Conservation (phyloP, 2,113 vertebrate genomes). For the Oreochromis niloticus region DNA sequence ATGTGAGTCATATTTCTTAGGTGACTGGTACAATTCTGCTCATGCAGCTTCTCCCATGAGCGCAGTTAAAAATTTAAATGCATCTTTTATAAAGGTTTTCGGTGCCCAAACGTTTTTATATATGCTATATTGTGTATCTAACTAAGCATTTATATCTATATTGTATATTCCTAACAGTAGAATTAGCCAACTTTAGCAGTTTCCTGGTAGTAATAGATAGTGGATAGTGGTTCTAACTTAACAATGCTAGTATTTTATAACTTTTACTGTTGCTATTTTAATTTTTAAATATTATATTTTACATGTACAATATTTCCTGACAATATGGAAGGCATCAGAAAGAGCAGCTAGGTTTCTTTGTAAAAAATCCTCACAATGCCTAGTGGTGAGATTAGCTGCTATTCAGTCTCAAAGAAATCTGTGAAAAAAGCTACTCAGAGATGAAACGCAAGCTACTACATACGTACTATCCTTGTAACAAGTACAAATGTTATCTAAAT, state of each 20-base stretch:
- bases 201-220: neutral
- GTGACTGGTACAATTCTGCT: neutral
- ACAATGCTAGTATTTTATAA: neutral
- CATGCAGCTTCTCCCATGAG: neutral
- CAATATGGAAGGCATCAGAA: accelerated
- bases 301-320: neutral
- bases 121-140: neutral
- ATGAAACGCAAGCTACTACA: neutral
- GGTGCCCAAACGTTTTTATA: neutral
- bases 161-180: neutral
- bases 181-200: neutral
- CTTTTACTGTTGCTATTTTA: neutral
- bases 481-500: neutral
- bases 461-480: neutral
- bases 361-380: neutral
- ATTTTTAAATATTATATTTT: neutral
- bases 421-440: neutral
- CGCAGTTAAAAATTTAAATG: neutral
- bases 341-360: neutral
- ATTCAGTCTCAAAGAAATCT: neutral
- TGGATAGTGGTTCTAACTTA: neutral
- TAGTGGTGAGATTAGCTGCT: neutral
- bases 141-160: neutral
- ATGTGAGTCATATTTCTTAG: neutral
- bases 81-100: neutral